Conservation (phyloP, 2,888 invertebrate genomes). For the Conistra vaccinii region DNA sequence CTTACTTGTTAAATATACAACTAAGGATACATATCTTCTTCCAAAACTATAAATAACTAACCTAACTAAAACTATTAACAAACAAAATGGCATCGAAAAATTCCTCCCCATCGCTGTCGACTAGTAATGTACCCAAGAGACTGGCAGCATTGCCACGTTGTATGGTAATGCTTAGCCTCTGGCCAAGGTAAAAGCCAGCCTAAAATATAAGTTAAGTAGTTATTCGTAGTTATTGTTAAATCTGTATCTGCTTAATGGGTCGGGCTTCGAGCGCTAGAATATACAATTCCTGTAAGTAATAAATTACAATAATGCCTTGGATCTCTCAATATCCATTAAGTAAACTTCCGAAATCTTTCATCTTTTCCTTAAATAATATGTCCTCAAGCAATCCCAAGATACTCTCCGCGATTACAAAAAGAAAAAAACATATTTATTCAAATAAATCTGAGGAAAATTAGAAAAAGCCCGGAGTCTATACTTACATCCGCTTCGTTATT, state of each 20-base stretch:
- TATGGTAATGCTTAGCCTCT: no score
- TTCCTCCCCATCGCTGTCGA: no score
- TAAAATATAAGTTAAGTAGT: no score
- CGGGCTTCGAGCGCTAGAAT: no score
- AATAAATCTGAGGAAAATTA: constrained; percentile 41
- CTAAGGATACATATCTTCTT: no score
- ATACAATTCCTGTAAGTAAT: not conserved
- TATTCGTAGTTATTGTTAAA: not conserved
- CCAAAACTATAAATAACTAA: no score
- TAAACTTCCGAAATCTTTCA: constrained; percentile 9
- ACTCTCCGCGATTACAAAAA: constrained; percentile 18
- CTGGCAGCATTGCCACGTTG: no score
- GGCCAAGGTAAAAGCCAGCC: no score
- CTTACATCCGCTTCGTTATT: constrained; percentile 47
- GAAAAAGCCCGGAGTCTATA: constrained; percentile 34
- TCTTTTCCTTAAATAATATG: constrained; percentile 25
- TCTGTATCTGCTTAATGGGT: not conserved
- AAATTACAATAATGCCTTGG: not conserved
- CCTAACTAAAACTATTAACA: no score
- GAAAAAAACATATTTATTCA: constrained; percentile 36
- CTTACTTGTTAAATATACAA: not conserved
- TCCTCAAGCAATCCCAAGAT: constrained; percentile 16
- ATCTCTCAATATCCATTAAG: not conserved
- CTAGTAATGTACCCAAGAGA: no score
- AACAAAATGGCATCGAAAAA: no score